Conservation (phyloP, 2,113 vertebrate genomes). For the Mormyrus lacerda region DNA sequence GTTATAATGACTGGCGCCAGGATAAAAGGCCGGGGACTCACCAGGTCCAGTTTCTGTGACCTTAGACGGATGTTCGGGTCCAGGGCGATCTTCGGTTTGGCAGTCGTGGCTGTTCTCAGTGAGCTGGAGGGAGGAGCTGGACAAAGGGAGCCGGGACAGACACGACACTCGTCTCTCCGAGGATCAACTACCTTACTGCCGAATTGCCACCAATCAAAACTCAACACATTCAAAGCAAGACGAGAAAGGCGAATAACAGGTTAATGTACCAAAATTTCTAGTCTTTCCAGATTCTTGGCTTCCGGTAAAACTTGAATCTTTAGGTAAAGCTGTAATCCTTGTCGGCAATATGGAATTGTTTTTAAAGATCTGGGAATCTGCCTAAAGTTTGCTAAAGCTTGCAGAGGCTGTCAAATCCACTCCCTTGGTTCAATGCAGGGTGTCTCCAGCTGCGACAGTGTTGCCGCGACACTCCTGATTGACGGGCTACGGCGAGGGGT, state of each 20-base stretch:
- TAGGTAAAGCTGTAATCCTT: background rate
- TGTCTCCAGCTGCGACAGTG: background rate
- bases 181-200: background rate
- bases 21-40: slow-evolving; percentile 43
- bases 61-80: slow-evolving; percentile 79
- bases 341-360: background rate
- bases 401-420: background rate
- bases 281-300: background rate
- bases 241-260: background rate
- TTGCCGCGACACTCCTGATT: background rate
- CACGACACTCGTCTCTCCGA: background rate
- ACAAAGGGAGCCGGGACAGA: background rate
- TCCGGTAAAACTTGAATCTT: background rate
- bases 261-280: background rate
- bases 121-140: slow-evolving; percentile 52
- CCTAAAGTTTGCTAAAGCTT: background rate
- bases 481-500: background rate
- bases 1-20: background rate
- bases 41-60: slow-evolving; percentile 78
- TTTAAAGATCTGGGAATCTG: background rate
- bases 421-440: background rate
- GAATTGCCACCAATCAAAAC: background rate
- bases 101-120: slow-evolving; percentile 49
- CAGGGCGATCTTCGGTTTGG: slow-evolving; percentile 73
- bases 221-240: background rate